phyloP scores from a whole-genome alignment of 2,797 vertebrate species.

The Champsocephalus esox region DNA sequence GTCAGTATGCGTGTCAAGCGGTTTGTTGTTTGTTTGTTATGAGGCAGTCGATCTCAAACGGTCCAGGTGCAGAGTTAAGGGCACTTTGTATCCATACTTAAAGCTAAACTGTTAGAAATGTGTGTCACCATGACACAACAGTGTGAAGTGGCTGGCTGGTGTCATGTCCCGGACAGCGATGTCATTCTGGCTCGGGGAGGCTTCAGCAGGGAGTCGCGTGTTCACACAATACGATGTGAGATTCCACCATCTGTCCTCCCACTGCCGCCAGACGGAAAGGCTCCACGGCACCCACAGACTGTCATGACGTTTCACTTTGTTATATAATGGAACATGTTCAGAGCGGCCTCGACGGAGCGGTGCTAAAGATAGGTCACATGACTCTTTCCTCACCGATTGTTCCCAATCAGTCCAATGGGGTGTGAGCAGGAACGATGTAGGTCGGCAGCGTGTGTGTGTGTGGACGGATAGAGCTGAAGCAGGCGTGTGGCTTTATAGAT shows the following conservation, averaged over 20 bases:
- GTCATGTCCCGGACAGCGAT: slow-evolving; percentile 18
- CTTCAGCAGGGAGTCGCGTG: background rate
- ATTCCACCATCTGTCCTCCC: slow-evolving; percentile 17
- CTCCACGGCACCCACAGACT: background rate
- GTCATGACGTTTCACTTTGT: background rate
- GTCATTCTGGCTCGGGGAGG: slow-evolving; percentile 37
- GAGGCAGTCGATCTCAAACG: background rate
- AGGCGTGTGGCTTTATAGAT: slow-evolving; percentile 16
- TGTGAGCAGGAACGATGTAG: slow-evolving; percentile 59
- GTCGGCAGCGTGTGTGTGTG: slow-evolving; percentile 44
- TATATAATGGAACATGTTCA: background rate
- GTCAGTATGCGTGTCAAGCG: background rate
- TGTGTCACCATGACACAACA: slow-evolving; percentile 2
- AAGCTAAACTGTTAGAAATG: background rate
- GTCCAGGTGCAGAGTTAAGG: background rate
- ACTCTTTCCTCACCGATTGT: slow-evolving; percentile 39
- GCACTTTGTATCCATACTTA: background rate
- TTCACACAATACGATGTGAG: slow-evolving; percentile 38
- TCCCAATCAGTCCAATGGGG: slow-evolving; percentile 31
- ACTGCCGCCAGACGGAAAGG: background rate
- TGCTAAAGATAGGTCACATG: background rate
- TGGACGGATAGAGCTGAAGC: slow-evolving; percentile 16
- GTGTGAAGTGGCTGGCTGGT: slow-evolving; percentile 2
- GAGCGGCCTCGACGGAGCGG: background rate
- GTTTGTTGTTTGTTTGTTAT: background rate